phyloP scores from a whole-genome alignment of 2,113 vertebrate species.

The Dermatemys mawii region DNA sequence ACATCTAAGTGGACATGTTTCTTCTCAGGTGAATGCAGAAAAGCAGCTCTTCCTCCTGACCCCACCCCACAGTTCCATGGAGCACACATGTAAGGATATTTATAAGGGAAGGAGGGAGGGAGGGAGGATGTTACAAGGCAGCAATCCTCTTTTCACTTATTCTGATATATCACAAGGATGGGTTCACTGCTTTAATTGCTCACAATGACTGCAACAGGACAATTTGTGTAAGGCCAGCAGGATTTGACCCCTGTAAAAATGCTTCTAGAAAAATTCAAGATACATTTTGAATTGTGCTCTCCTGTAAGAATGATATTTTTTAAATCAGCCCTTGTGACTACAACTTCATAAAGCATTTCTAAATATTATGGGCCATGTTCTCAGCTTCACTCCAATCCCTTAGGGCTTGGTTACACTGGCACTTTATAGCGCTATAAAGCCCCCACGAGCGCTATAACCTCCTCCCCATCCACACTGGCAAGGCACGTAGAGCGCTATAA shows the following conservation, averaged over 20 bases:
- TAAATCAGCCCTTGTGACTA: background rate
- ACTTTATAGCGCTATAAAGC: no score
- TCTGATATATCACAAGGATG: background rate
- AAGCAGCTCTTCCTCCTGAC: background rate
- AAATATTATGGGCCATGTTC: background rate
- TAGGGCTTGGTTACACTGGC: no score
- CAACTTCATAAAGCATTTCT: background rate
- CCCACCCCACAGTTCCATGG: background rate
- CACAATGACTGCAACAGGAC: background rate
- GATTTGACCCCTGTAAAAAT: background rate
- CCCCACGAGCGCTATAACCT: no score
- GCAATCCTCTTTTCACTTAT: background rate
- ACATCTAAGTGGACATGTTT: background rate
- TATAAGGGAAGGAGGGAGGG: background rate
- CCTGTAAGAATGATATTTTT: background rate
- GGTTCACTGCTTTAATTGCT: background rate
- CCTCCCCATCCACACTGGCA: no score
- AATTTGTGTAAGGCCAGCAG: background rate
- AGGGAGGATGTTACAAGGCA: background rate
- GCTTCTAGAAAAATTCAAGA: background rate
- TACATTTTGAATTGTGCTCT: background rate
- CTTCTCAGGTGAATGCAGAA: background rate
- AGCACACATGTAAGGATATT: background rate
- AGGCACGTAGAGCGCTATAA: no score
- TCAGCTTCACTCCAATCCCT: background rate